phyloP scores from a whole-genome alignment of 2,888 invertebrate species.

The Melipona beecheii region DNA sequence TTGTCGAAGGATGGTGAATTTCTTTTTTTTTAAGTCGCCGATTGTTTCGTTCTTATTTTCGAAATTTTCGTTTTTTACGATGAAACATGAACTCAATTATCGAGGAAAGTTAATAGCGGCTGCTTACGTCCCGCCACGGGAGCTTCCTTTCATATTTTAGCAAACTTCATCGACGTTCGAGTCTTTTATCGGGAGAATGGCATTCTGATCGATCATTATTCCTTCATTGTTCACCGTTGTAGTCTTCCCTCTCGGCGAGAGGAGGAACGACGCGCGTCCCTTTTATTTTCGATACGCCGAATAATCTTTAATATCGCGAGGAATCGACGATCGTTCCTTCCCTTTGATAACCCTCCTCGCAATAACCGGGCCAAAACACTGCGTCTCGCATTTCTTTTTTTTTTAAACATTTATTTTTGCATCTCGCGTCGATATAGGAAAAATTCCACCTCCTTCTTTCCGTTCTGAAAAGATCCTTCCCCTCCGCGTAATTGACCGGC shows the following conservation, averaged over 20 bases:
- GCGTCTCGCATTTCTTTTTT: too few relatives aligned
- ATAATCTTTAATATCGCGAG: background rate
- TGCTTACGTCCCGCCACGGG: background rate
- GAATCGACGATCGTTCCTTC: background rate
- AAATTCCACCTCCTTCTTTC: background rate
- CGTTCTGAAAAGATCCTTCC: background rate
- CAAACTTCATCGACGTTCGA: conserved; percentile 6
- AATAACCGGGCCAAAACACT: too few relatives aligned
- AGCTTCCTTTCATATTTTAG: background rate
- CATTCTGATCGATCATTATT: conserved; percentile 17
- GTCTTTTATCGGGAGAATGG: background rate
- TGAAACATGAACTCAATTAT: background rate
- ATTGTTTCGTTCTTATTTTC: background rate
- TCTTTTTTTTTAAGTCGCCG: background rate
- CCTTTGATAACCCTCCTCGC: background rate
- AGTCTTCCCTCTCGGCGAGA: background rate
- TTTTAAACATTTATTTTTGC: background rate
- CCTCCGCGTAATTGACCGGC: conserved; percentile 21
- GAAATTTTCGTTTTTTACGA: background rate
- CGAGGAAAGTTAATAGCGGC: background rate
- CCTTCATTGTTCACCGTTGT: conserved; percentile 20
- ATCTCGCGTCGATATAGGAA: background rate
- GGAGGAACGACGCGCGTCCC: background rate
- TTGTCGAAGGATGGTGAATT: too few relatives aligned
- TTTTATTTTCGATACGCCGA: background rate